A percentile compares a stretch with the other conserved stretches of the same genome.
These are phyloP conservation scores for Epistrophe eligans DNA, from an alignment of 2,888 invertebrate genomes.

Conservation along the genomic window DNA sequence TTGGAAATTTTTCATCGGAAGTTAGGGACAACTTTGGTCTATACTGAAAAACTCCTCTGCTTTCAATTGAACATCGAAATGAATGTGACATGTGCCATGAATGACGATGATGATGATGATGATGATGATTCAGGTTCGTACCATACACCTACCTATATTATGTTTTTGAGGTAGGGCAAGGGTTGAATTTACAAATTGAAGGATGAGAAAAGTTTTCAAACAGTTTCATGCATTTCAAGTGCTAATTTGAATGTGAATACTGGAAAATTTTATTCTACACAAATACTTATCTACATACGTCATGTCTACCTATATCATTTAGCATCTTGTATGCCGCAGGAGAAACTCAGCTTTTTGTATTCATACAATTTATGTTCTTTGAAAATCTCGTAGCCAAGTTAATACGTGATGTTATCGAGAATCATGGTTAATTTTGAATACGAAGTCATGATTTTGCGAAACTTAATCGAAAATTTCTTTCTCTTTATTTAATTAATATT, in stretches of 20 bases:
- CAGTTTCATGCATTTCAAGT: slow-evolving; percentile 73
- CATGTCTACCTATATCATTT: background rate
- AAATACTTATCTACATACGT: background rate
- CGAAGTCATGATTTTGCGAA: background rate
- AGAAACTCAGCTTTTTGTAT: background rate
- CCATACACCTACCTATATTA: background rate
- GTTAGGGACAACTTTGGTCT: slow-evolving; percentile 15
- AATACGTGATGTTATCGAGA: slow-evolving; percentile 13
- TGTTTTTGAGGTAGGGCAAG: slow-evolving; percentile 16
- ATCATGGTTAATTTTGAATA: slow-evolving; percentile 5
- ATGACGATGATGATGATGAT: slow-evolving; percentile 59
- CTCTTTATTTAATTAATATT: background rate
- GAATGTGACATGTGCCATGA: slow-evolving; percentile 68
- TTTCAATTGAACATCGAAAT: slow-evolving; percentile 68
- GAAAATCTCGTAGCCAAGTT: background rate
- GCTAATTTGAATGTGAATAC: slow-evolving; percentile 75
- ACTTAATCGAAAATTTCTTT: background rate
- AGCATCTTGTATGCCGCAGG: background rate
- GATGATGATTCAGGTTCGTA: slow-evolving; percentile 21
- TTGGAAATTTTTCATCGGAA: slow-evolving; percentile 69
- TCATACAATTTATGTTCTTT: slow-evolving; percentile 10
- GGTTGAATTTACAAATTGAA: slow-evolving; percentile 9
- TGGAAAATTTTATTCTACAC: slow-evolving; percentile 49
- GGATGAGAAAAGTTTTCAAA: slow-evolving; percentile 60
- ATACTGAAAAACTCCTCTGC: slow-evolving; percentile 14